These are phyloP conservation scores for Adelphocoris suturalis DNA, from an alignment of 2,888 invertebrate species.

Conservation along the genomic window DNA sequence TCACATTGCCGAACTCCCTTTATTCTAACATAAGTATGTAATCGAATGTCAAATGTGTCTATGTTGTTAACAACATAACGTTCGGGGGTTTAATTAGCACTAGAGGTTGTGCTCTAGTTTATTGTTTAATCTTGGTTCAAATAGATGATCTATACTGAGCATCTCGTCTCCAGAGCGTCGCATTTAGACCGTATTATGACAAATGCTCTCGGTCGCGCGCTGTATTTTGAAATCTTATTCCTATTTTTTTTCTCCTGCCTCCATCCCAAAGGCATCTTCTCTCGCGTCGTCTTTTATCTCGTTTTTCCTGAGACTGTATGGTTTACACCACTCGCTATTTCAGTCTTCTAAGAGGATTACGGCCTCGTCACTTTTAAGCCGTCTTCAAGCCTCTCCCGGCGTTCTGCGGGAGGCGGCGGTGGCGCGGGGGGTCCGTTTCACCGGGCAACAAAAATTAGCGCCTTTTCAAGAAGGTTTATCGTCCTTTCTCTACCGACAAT, in stretches of 20 bases:
- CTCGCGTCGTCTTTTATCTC: constrained; percentile 34
- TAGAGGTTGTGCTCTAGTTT: no score
- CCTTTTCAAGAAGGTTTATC: constrained; percentile 58
- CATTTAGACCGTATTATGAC: neutral
- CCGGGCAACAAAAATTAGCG: constrained; percentile 49
- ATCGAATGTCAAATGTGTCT: no score
- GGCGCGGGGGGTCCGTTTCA: constrained; percentile 22
- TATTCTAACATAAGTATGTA: no score
- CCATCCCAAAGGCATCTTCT: neutral
- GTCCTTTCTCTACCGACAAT: constrained; percentile 48
- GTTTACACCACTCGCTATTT: constrained; percentile 64
- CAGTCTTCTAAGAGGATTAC: constrained; percentile 56
- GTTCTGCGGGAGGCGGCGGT: neutral
- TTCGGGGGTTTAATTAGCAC: no score
- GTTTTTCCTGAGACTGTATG: constrained; percentile 57
- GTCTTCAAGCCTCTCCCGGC: constrained; percentile 33
- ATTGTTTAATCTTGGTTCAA: no score
- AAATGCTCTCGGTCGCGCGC: neutral
- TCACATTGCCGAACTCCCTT: no score
- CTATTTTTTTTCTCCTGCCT: neutral
- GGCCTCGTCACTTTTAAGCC: constrained; percentile 56
- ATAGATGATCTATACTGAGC: no score
- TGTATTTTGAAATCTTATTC: neutral
- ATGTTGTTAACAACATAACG: no score
- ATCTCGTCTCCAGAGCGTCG: no score